Percentiles rank a stretch among this genome's conserved stretches.
Evolutionary conservation across 2,797 vertebrate species (phyloP).

Genomic region (Megalops cyprinoides): DNA sequence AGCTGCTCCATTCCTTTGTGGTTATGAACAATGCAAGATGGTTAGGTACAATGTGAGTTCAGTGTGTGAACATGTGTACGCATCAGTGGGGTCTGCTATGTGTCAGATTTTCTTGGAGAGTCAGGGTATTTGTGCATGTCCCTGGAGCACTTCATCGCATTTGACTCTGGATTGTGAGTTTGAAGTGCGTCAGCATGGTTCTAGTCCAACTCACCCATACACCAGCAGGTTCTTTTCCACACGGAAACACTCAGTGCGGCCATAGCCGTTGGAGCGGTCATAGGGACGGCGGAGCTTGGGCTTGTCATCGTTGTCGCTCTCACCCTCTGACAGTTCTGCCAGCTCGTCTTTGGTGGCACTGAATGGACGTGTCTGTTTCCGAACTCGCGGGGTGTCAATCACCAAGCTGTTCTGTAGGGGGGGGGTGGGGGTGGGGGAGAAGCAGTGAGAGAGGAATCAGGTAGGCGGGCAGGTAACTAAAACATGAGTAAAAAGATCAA

Average conservation of each 20-base stretch:
- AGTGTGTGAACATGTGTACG: too few relatives aligned
- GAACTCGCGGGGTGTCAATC: constrained; percentile 94
- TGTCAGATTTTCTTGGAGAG: neutral
- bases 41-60: too few relatives aligned
- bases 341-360: constrained; percentile 96
- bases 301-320: constrained; percentile 91
- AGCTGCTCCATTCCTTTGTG: too few relatives aligned
- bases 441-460: neutral
- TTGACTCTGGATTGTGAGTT: neutral
- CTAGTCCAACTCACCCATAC: constrained; percentile 86
- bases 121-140: neutral
- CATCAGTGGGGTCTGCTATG: neutral
- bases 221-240: constrained; percentile 98
- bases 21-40: too few relatives aligned
- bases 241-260: constrained; percentile 95
- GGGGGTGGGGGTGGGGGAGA: neutral
- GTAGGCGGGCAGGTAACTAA: neutral
- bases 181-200: neutral
- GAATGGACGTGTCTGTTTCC: constrained; percentile 95
- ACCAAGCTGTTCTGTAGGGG: constrained; percentile 93
- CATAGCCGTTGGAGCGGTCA: constrained; percentile 90
- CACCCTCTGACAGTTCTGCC: constrained; percentile 92
- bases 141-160: neutral
- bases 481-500: neutral
- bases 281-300: constrained; percentile 90